Evolutionary conservation across 2,113 vertebrate genomes (phyloP), one percentile per base, ranked within the genome.

Genomic region (Eclectus roratus): DNA sequence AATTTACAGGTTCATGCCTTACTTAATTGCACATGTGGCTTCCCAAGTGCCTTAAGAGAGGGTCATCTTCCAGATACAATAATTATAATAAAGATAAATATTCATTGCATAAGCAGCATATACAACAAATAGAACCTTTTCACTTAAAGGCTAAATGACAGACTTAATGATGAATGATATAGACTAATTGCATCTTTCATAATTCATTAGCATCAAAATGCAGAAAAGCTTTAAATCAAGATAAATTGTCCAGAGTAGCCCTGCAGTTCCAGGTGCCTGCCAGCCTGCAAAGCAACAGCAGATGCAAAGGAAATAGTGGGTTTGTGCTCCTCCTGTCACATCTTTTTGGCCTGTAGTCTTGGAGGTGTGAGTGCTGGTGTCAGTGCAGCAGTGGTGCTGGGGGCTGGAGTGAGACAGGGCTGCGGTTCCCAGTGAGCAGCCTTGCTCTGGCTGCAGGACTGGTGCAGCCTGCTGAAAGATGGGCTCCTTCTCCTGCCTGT

Each of bases 101-200:
- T 47, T 80, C 41, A 50, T 91, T 90, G 70, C 6, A 9, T 16
- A 71, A 83, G 80, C 18, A 90, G 43, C 64, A 0, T 2, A 60
- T 31, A 52, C 44, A 91, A 68, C 77, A 88, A 63, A 64, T 28
- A 64, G 90, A 83, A 63, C 60, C 85, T 74, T 88, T 43, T 53
- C 15, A 24, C 29, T 41, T 50, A 64, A 78, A 90, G 64, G 72
- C 63, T 74, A 68, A 88, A 85, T 60, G 95, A 88, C 76, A 83
- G 72, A 18, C 43, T 88, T 80, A 68, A 74, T 64, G 93, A 74
- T 35, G 85, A 94, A 52, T 13, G 43, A 84, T 82, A 33, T 14
- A 47, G 43, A 63, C 64, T 95, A 93, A 95, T 93, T 88, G 86
- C 80, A 64, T 85, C 66, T 63, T 91, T 91, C 80, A 47, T 80